Evolutionary conservation across 2,797 vertebrate genomes (phyloP), one percentile per base, ranked within the genome.

Genomic region (Mus spretus): DNA sequence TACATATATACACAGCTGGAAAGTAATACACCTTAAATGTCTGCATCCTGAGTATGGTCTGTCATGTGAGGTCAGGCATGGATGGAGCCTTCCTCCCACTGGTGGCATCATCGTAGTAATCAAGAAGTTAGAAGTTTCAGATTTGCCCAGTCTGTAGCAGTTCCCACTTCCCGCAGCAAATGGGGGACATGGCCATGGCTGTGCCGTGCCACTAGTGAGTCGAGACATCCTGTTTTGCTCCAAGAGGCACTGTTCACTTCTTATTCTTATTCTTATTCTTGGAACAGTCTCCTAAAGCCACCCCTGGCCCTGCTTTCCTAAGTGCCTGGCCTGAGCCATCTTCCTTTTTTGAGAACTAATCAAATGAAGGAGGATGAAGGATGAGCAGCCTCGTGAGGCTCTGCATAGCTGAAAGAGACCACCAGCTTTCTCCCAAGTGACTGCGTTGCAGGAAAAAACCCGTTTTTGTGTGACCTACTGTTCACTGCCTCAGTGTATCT

Each of bases 401-500:
- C 91, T 83, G 47, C 93, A 89, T 12, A 44, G 34, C 2, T 90
- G 65, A 91, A 91, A 74, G 77, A 97, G 96, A 94, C 77, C 26
- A 85, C 31, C 2, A 55, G 75, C 91, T 97, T 96, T 92, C 97
- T 97, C 96, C 34, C 19, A 84, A 98, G 92, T 26, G 63, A 97
- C 78, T 19, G 89, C 93, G 70, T 96, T 24, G n/a, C 53, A 26
- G 53, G 97, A 91, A 93, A 96, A 90, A 97, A 96, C 95, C 93
- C 74, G 84, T 94, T 97, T 97, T n/a, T 65, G 85, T 53, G 70
- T 63, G 87, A 80, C 95, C 94, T 10, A 26, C 70, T 2, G 0
- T 94, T 97, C 88, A 96, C 97, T 97, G 84, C 90, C 84, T 93
- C 95, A 90, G 40, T 96, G 65, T 84, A 87, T 65, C 85, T 82